A percentile compares a stretch with the other conserved stretches of the same genome.
phyloP scores from a whole-genome alignment of 1,140 invertebrate genomes.

The Hyphantria cunea region DNA sequence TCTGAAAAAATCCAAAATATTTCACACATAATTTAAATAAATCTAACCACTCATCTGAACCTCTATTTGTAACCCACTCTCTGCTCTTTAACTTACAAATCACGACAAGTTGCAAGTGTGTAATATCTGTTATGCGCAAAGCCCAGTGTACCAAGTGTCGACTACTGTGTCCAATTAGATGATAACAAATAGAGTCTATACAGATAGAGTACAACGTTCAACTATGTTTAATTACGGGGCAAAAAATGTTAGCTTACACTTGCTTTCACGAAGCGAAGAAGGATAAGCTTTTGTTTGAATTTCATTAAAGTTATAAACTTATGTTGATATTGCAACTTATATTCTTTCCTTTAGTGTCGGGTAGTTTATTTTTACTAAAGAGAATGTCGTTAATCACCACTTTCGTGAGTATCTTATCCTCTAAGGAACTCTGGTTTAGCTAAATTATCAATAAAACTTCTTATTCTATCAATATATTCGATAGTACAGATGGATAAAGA shows the following conservation, averaged over 20 bases:
- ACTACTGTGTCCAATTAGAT: constrained; percentile 9
- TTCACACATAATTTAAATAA: too few relatives aligned
- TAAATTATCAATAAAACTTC: too few relatives aligned
- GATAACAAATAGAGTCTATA: constrained; percentile 14
- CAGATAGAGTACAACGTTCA: constrained; percentile 7
- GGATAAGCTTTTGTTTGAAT: neutral
- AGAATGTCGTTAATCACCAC: too few relatives aligned
- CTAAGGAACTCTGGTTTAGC: too few relatives aligned
- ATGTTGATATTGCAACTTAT: neutral
- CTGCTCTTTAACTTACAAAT: neutral
- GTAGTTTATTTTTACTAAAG: too few relatives aligned
- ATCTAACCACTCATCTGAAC: too few relatives aligned
- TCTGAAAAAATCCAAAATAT: too few relatives aligned
- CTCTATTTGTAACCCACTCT: too few relatives aligned
- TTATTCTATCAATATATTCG: too few relatives aligned
- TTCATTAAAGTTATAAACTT: neutral
- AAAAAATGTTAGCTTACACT: neutral
- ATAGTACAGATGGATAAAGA: too few relatives aligned
- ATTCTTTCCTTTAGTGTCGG: too few relatives aligned
- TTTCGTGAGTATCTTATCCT: too few relatives aligned
- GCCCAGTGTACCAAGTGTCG: constrained; percentile 2
- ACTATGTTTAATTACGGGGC: neutral
- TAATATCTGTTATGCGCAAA: constrained; percentile 4
- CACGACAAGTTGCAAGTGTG: neutral
- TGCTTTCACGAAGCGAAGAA: neutral